Conservation (phyloP, 2,113 vertebrate genomes). For the Terrapene triunguis region DNA sequence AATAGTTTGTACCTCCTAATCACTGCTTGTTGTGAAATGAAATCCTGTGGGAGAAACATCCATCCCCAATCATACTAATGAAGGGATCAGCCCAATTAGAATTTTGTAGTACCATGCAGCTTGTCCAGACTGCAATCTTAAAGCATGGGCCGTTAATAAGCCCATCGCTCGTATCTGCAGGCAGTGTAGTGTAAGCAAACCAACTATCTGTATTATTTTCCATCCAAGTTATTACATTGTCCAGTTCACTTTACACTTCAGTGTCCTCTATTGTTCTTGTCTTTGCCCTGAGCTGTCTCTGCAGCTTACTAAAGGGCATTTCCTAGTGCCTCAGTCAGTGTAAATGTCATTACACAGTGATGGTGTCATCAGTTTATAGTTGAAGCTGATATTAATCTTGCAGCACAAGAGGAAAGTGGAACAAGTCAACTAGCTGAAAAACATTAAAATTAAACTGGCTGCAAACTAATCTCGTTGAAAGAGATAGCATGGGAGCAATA, state of each 20-base stretch:
- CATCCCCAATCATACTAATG: background rate
- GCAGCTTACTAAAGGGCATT: background rate
- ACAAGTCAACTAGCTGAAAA: background rate
- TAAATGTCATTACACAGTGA: background rate
- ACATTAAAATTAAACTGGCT: background rate
- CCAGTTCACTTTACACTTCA: background rate
- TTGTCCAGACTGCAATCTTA: background rate
- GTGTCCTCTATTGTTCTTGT: background rate
- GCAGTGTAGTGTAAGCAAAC: background rate
- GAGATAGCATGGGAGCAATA: background rate
- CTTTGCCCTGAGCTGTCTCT: background rate
- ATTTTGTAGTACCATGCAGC: rapidly evolving
- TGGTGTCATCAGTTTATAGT: background rate
- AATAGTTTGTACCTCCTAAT: background rate
- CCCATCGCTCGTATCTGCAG: background rate
- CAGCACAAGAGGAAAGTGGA: background rate
- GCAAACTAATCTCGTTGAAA: rapidly evolving
- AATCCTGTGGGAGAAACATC: background rate
- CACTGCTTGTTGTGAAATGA: background rate
- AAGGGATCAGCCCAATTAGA: background rate
- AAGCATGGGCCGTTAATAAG: background rate
- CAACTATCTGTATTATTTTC: rapidly evolving
- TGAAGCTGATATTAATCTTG: rapidly evolving
- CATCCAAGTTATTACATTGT: background rate
- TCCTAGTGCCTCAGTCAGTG: rapidly evolving